Percentiles rank a stretch among this genome's conserved stretches.
Evolutionary conservation across 2,888 invertebrate species (phyloP).

Genomic region (Capitulum mitella): DNA sequence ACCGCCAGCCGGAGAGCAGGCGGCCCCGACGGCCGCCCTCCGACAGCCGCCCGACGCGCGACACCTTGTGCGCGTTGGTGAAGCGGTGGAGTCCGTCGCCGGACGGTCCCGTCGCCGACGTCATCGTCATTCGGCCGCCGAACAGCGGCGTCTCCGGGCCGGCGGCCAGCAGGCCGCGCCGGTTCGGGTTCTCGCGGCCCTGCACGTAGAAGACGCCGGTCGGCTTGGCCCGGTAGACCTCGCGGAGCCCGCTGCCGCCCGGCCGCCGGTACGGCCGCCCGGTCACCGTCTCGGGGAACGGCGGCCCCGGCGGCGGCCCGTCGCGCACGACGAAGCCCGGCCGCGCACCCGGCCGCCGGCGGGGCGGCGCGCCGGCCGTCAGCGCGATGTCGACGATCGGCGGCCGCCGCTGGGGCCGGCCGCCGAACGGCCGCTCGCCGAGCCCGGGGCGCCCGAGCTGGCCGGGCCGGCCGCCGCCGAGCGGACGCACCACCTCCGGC

Average conservation of each 20-base stretch:
- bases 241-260: neutral
- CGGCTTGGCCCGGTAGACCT: constrained; percentile 14
- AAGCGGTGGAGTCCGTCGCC: neutral
- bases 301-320: neutral
- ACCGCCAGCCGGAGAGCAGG: neutral
- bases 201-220: constrained; percentile 2
- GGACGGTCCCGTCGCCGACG: neutral
- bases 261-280: neutral
- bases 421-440: neutral
- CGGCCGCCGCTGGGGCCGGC: neutral
- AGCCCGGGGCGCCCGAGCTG: neutral
- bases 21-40: neutral
- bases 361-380: too few species aligned
- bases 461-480: neutral
- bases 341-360: neutral
- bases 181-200: constrained; percentile 6
- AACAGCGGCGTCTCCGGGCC: neutral
- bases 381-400: too few species aligned
- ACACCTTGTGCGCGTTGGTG: neutral
- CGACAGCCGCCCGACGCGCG: constrained; percentile 32
- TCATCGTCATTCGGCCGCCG: neutral
- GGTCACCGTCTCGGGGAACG: constrained; percentile 7
- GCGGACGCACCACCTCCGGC: neutral
- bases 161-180: neutral
- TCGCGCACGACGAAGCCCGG: neutral